A percentile compares a stretch with the other conserved stretches of the same genome.
phyloP scores from a whole-genome alignment of 2,113 vertebrate species.

The Sisor rabdophorus region DNA sequence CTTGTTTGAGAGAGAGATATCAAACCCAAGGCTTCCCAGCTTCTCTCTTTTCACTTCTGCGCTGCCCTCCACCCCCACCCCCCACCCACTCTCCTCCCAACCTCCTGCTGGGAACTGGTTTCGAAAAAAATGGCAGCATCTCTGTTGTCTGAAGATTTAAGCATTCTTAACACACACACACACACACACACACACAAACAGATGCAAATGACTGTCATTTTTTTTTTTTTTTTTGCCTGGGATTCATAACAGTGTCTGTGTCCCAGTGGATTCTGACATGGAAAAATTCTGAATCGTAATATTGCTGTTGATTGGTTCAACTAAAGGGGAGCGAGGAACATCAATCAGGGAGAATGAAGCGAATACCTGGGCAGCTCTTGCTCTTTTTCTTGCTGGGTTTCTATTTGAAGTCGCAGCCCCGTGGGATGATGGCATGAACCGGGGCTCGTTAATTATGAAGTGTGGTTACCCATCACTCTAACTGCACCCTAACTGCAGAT shows the following conservation, averaged over 20 bases:
- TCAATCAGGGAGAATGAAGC: constrained; percentile 6
- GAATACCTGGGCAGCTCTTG: constrained; percentile 14
- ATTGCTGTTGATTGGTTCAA: constrained; percentile 38
- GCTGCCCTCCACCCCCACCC: background rate
- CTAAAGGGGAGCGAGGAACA: constrained; percentile 11
- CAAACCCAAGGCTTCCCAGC: constrained; percentile 11
- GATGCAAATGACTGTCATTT: constrained; percentile 31
- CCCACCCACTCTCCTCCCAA: background rate
- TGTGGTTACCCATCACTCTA: constrained; percentile 56
- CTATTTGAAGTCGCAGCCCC: constrained; percentile 7
- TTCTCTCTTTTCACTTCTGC: constrained; percentile 8
- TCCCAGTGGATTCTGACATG: constrained; percentile 11
- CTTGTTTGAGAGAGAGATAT: constrained; percentile 41
- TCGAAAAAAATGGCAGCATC: constrained; percentile 12
- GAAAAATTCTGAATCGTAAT: constrained; percentile 29
- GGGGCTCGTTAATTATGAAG: constrained; percentile 56
- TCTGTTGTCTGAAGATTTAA: constrained; percentile 25
- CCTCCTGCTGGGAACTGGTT: constrained; percentile 15
- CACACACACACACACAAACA: constrained; percentile 9
- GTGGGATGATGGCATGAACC: constrained; percentile 37
- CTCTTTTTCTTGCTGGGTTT: background rate
- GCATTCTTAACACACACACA: constrained; percentile 13
- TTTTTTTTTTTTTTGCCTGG: constrained; percentile 5
- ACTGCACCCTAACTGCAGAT: constrained; percentile 56
- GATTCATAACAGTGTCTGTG: constrained; percentile 23